Evolutionary conservation across 2,113 vertebrate species (phyloP), one percentile per base, ranked within the genome.

Genomic region (Pangasianodon gigas): DNA sequence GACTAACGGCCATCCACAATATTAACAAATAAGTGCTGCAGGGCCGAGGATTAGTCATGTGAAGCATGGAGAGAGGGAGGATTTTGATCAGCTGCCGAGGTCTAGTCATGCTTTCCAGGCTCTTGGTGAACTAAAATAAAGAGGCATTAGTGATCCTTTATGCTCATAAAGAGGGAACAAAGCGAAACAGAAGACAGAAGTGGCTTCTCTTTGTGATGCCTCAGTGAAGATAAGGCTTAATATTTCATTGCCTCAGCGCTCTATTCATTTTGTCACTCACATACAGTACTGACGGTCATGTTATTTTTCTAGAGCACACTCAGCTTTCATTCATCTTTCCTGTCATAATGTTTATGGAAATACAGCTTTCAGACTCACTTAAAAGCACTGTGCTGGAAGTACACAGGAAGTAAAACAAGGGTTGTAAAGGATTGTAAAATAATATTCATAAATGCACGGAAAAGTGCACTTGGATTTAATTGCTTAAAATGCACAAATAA

Each of bases 91-190:
- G 77, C 44, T 77, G 13, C 71, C 58, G 10, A 84, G 91, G 89
- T 84, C 88, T 89, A 44, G 37, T 89, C 84, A 52, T 88, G 91
- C 87, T 90, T 92, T 89, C 85, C 90, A 80, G 75, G 86, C 88
- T 89, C 71, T 88, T 46, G 71, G 74, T 85, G 88, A 84, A 90
- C 89, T 87, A 87, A 67, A 90, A 93, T 92, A 90, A 89, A 92
- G 89, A 84, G 67, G 81, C 80, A 88, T 86, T 87, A 89, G 90
- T 79, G 48, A 90, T 90, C 88, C 48, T 90, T 91, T 90, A 85
- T 91, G 60, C 84, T 67, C 85, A 91, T 79, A 75, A 90, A 91
- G 48, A 56, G 51, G 32, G 11, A 46, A 60, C 21, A 89, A 88
- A 87, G 32, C 21, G 84, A 65, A 67, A 65, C 41, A 65, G 21